Evolutionary conservation across 2,888 invertebrate genomes (phyloP), one percentile per base, ranked within the genome.

Genomic region (Hipparchia semele): DNA sequence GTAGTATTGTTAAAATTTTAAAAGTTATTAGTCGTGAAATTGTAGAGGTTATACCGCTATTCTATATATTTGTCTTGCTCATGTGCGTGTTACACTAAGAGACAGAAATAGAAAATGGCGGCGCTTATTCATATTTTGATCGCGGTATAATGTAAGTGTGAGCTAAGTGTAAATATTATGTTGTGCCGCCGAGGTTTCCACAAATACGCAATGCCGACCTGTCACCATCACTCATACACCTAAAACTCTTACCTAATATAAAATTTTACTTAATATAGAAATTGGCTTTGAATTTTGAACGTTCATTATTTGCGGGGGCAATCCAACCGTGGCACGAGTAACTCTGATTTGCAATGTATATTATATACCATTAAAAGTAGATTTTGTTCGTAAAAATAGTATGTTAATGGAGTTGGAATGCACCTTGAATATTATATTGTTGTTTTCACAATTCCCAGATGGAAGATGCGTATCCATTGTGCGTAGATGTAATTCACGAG

Each of bases 171-270:
- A 39, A 51, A 68, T 59, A 5, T 65, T 59, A 5, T 65, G 68
- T 73, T 83, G 59, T 82, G 87, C 83, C 81, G 86, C 84, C 82
- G 84, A 83, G 79, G 33, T 80, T 83, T 79, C 82, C 73, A 76
- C 79, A 78, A 81, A 86, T 80, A 86, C 85, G 83, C 86, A 84
- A 83, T 82, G 83, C 83, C 82, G 82, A 83, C 82, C 83, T 82
- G 82, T 83, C 85, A 85, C 87, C 89, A 86, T 84, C 84, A 80
- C 81, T 84, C 82, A 76, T 73, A 87, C 82, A 83, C 81, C 87
- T 90, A 90, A 61, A 62, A 90, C 87, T 83, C 90, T 90, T 91
- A 92, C 74, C 82, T 87, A 87, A 87, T 88, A 90, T 89, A 89
- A 86, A 86, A 81, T 86, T 88, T 88, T 81, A 86, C 91, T 91